Percentiles rank a stretch among this genome's conserved stretches.
Conservation (phyloP, 2,888 invertebrate species). For the Disparrhopalites patrizii region DNA sequence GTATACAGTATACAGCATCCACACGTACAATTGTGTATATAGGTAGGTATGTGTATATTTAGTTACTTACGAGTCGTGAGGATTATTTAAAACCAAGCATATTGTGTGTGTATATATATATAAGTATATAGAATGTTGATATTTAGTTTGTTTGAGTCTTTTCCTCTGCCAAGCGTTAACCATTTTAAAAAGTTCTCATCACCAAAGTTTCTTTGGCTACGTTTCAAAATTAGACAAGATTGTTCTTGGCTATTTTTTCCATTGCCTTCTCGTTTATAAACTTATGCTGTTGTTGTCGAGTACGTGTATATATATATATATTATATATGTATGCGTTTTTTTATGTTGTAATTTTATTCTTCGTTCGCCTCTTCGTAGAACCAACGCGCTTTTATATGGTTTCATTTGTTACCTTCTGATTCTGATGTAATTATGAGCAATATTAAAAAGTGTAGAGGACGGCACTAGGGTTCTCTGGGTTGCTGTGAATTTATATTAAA, state of each 20-base stretch:
- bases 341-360: not conserved
- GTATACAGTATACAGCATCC: too few species aligned
- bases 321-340: not conserved
- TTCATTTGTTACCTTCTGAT: too few species aligned
- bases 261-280: constrained; percentile 4
- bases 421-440: too few species aligned
- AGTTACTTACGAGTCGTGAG: too few species aligned
- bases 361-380: too few species aligned
- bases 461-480: too few species aligned
- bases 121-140: not conserved
- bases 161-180: constrained; percentile 22
- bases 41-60: too few species aligned
- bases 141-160: constrained; percentile 13
- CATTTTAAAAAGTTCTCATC: constrained; percentile 17
- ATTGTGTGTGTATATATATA: too few species aligned
- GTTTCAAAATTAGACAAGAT: constrained; percentile 35
- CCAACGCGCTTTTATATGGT: too few species aligned
- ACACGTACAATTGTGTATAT: too few species aligned
- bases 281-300: not conserved
- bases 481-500: not conserved
- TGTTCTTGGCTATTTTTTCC: constrained; percentile 27
- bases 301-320: not conserved
- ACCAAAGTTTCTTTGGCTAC: constrained; percentile 32
- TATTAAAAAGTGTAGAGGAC: too few species aligned
- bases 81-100: too few species aligned